Conservation (phyloP, 2,888 invertebrate genomes). For the Argyresthia albistria region DNA sequence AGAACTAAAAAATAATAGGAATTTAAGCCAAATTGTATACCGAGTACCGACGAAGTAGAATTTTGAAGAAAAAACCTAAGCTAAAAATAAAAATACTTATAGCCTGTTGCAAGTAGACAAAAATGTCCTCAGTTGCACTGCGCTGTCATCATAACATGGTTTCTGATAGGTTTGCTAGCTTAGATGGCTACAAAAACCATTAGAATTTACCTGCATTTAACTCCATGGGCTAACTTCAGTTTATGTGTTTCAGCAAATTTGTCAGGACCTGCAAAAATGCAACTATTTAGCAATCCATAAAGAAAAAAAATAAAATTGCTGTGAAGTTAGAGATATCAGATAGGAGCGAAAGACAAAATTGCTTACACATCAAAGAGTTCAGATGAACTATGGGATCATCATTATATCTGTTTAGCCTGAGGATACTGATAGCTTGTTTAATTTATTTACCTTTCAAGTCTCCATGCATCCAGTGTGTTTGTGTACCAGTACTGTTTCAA, state of each 20-base stretch:
- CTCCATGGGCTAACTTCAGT: neutral
- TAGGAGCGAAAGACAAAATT: conserved; percentile 26
- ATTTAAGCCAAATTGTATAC: conserved; percentile 7
- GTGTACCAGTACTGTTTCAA: neutral
- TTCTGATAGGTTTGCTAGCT: neutral
- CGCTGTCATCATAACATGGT: conserved; percentile 46
- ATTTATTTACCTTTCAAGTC: neutral
- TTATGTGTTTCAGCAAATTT: neutral
- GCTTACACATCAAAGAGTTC: conserved; percentile 24
- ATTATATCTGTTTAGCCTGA: neutral
- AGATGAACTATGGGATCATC: conserved; percentile 30
- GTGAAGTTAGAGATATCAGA: conserved; percentile 4
- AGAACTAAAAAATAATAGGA: conserved; percentile 10
- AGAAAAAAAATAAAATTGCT: no score
- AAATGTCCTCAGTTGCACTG: conserved; percentile 64
- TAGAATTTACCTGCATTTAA: neutral
- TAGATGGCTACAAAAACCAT: neutral
- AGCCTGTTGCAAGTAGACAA: conserved; percentile 36
- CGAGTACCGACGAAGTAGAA: conserved; percentile 10
- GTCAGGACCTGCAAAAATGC: neutral
- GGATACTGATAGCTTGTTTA: neutral
- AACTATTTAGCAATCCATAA: neutral
- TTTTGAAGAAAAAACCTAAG: conserved; percentile 27
- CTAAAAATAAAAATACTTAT: conserved; percentile 14
- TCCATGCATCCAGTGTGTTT: neutral